Percentiles rank a stretch among this genome's conserved stretches.
Evolutionary conservation across 2,888 invertebrate genomes (phyloP).

Genomic region (Tenodera sinensis): DNA sequence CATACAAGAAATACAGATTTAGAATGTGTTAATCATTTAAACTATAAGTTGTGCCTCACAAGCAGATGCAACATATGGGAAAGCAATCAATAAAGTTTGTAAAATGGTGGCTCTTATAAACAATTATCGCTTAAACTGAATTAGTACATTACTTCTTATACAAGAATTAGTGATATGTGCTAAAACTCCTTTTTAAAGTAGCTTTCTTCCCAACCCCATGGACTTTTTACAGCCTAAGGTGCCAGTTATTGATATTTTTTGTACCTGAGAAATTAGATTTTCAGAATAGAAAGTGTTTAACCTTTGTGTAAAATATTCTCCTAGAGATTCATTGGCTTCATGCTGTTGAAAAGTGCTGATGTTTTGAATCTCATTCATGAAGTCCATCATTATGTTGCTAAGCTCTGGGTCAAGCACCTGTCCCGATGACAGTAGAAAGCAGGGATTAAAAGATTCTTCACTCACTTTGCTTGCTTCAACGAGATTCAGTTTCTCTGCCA

Average conservation of each 20-base stretch:
- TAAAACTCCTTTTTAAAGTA: neutral
- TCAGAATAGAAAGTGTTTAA: neutral
- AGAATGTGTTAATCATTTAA: no score
- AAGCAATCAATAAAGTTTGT: no score
- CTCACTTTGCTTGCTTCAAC: conserved; percentile 20
- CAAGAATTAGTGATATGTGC: no score
- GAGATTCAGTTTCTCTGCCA: conserved; percentile 34
- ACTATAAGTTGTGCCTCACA: no score
- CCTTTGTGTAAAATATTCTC: conserved; percentile 42
- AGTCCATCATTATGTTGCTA: neutral
- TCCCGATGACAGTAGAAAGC: neutral
- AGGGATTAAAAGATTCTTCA: neutral
- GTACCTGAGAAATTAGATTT: neutral
- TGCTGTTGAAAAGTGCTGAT: conserved; percentile 40
- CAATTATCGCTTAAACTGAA: no score
- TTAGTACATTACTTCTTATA: no score
- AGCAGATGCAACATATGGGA: no score
- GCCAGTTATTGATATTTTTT: neutral
- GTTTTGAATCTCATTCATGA: conserved; percentile 39
- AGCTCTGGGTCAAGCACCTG: neutral
- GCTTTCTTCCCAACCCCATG: no score
- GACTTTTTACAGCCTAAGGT: no score
- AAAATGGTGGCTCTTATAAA: no score
- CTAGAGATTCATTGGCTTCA: conserved; percentile 51
- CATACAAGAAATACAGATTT: no score